phyloP scores from a whole-genome alignment of 2,113 vertebrate species.

The Tautogolabrus adspersus region DNA sequence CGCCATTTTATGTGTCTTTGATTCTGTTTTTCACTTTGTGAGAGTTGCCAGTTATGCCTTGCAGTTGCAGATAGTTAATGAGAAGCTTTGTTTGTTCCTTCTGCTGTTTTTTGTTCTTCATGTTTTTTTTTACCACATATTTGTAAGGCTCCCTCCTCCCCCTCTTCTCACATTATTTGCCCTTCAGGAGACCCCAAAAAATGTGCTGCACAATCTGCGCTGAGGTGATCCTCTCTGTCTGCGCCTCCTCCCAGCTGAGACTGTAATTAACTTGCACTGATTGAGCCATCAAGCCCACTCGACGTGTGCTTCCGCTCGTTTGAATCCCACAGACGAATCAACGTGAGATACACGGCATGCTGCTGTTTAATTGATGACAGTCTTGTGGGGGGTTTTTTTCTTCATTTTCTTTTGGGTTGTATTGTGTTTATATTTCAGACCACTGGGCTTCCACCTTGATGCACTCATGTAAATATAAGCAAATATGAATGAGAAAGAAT shows the following conservation, averaged over 20 bases:
- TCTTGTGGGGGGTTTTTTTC: conserved; percentile 7
- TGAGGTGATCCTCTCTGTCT: conserved; percentile 53
- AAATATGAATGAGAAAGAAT: conserved; percentile 13
- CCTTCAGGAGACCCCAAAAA: conserved; percentile 66
- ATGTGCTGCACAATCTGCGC: conserved; percentile 31
- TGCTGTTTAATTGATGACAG: conserved; percentile 57
- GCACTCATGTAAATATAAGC: neutral
- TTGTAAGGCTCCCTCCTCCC: neutral
- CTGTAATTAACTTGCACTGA: conserved; percentile 78
- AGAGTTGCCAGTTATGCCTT: conserved; percentile 39
- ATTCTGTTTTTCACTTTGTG: conserved; percentile 55
- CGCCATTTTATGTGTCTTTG: conserved; percentile 59
- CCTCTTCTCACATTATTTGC: conserved; percentile 43
- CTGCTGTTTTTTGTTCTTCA: conserved; percentile 13
- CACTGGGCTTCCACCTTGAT: neutral
- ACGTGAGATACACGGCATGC: conserved; percentile 17
- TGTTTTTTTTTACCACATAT: neutral
- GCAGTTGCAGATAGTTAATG: conserved; percentile 60
- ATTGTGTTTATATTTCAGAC: conserved; percentile 28
- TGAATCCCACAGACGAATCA: conserved; percentile 52
- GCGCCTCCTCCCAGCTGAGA: conserved; percentile 63
- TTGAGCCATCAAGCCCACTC: conserved; percentile 74
- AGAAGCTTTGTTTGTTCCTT: conserved; percentile 52
- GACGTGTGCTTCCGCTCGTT: conserved; percentile 49
- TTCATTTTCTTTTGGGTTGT: conserved; percentile 3